Evolutionary conservation across 2,888 invertebrate genomes (phyloP).

Genomic region (Patella pellucida): DNA sequence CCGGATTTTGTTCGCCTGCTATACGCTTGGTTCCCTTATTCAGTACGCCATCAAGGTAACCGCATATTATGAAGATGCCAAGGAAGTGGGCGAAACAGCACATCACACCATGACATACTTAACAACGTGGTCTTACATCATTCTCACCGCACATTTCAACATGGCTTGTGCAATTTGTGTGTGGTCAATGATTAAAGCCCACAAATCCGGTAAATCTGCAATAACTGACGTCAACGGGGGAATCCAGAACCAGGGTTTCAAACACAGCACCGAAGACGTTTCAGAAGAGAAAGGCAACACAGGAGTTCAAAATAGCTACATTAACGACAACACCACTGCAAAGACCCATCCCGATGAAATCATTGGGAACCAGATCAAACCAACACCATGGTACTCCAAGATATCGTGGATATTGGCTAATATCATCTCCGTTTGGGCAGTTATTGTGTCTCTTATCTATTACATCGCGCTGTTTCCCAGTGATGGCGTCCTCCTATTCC

Average conservation of each 20-base stretch:
- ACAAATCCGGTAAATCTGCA: background rate
- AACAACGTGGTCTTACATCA: slow-evolving; percentile 64
- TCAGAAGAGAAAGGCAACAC: too few relatives aligned
- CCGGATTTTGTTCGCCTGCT: slow-evolving; percentile 36
- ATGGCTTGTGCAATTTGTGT: slow-evolving; percentile 30
- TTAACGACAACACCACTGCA: background rate
- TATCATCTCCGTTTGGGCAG: slow-evolving; percentile 43
- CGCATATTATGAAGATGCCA: slow-evolving; percentile 29
- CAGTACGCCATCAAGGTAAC: slow-evolving; percentile 14
- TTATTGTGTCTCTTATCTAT: slow-evolving; percentile 58
- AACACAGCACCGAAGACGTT: background rate
- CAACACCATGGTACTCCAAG: slow-evolving; percentile 46
- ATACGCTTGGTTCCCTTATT: slow-evolving; percentile 28
- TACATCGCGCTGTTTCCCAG: slow-evolving; percentile 52
- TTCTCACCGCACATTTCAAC: slow-evolving; percentile 55
- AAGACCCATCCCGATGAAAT: background rate
- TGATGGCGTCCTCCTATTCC: slow-evolving; percentile 10
- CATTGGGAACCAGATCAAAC: background rate
- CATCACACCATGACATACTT: slow-evolving; percentile 52
- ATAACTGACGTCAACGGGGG: background rate
- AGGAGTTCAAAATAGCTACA: background rate
- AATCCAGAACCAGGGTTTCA: background rate
- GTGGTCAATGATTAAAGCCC: background rate
- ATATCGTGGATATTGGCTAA: slow-evolving; percentile 55
- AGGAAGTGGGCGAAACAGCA: slow-evolving; percentile 25